A percentile compares a stretch with the other conserved stretches of the same genome.
Conservation (phyloP, 2,888 invertebrate genomes). For the Epistrophella euchroma region DNA sequence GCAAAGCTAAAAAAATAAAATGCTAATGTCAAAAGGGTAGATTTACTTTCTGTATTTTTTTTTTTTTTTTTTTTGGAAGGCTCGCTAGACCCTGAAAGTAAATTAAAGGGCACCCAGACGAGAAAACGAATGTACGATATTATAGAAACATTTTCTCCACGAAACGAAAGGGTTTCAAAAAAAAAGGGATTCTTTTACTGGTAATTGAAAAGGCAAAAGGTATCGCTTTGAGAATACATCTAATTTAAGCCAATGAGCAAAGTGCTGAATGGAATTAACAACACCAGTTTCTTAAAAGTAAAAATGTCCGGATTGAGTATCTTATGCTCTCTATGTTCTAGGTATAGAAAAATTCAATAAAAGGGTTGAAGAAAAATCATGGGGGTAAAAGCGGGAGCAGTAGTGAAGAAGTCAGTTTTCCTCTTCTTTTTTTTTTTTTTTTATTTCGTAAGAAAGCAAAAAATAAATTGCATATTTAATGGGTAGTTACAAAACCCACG, state of each 20-base stretch:
- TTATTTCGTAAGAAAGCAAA: slow-evolving; percentile 2
- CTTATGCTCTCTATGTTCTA: background rate
- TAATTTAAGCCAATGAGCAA: slow-evolving; percentile 52
- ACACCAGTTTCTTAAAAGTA: slow-evolving; percentile 44
- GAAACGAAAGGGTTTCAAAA: slow-evolving; percentile 37
- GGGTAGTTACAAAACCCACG: slow-evolving; percentile 22
- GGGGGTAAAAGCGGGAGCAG: background rate
- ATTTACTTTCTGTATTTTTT: background rate
- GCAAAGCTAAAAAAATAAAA: slow-evolving; percentile 32
- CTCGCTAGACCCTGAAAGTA: slow-evolving; percentile 46
- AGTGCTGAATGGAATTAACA: slow-evolving; percentile 51
- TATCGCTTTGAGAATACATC: slow-evolving; percentile 46
- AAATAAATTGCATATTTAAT: slow-evolving; percentile 46
- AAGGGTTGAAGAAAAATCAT: slow-evolving; percentile 8
- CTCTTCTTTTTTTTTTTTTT: background rate
- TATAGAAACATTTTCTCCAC: slow-evolving; percentile 27
- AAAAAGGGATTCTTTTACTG: slow-evolving; percentile 45
- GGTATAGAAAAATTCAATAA: background rate
- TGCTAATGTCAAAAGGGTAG: slow-evolving; percentile 56
- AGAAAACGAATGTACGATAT: slow-evolving; percentile 55
- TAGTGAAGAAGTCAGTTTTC: background rate
- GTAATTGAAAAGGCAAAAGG: slow-evolving; percentile 65
- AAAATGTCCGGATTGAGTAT: slow-evolving; percentile 41
- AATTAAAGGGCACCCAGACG: slow-evolving; percentile 65
- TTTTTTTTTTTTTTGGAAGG: background rate